Conservation (phyloP, 2,113 vertebrate species). For the Ornithorhynchus anatinus region DNA sequence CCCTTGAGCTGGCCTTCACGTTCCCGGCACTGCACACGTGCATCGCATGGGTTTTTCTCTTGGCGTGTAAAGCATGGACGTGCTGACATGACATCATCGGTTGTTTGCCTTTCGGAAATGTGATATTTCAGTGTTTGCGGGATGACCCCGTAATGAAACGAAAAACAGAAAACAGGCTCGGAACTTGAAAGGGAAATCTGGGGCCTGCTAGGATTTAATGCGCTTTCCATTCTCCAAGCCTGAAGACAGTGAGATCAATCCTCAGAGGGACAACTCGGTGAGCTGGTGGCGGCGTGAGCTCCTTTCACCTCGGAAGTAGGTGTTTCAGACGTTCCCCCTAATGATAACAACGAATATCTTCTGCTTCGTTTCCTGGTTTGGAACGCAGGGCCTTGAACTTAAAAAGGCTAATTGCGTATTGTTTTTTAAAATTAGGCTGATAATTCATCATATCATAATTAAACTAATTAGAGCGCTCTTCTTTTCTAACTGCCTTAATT, state of each 20-base stretch:
- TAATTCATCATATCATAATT: slow-evolving; percentile 80
- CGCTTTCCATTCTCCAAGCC: slow-evolving; percentile 24
- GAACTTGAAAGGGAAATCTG: slow-evolving; percentile 28
- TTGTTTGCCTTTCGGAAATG: slow-evolving; percentile 17
- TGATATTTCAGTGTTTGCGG: slow-evolving; percentile 20
- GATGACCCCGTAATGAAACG: not conserved
- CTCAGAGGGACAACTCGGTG: not conserved
- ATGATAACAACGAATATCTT: slow-evolving; percentile 56
- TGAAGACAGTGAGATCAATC: not conserved
- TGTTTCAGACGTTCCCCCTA: slow-evolving; percentile 17
- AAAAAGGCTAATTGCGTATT: slow-evolving; percentile 70
- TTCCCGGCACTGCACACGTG: not conserved
- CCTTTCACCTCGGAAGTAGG: not conserved
- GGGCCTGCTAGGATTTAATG: slow-evolving; percentile 16
- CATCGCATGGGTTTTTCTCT: not conserved
- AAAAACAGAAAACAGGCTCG: slow-evolving; percentile 27
- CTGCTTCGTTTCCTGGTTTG: slow-evolving; percentile 62
- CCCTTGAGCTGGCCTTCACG: not conserved
- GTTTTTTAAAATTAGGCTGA: slow-evolving; percentile 74
- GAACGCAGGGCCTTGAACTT: slow-evolving; percentile 64
- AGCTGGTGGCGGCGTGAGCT: not conserved
- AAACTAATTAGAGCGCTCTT: slow-evolving; percentile 79
- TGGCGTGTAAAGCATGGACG: not conserved
- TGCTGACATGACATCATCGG: slow-evolving; percentile 17
- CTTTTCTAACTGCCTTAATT: slow-evolving; percentile 74